A percentile compares a stretch with the other conserved stretches of the same genome.
phyloP scores from a whole-genome alignment of 2,888 invertebrate genomes.

The Halocaridina rubra region DNA sequence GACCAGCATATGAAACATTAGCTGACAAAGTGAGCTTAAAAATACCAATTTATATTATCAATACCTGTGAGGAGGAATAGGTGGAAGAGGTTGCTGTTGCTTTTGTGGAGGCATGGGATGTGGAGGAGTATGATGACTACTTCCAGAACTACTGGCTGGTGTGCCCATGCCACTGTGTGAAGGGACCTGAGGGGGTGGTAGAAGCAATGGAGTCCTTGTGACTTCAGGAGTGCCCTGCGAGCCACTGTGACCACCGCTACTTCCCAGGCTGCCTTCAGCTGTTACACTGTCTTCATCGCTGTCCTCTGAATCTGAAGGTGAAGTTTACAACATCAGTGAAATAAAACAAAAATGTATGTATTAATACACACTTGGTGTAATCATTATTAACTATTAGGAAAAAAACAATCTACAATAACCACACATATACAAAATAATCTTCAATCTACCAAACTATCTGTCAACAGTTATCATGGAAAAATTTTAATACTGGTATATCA shows the following conservation, averaged over 20 bases:
- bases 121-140: constrained; percentile 47
- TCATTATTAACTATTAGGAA: no score
- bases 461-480: no score
- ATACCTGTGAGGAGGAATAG: constrained; percentile 64
- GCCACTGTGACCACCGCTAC: constrained; percentile 57
- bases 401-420: no score
- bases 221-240: constrained; percentile 51
- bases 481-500: no score
- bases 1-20: no score
- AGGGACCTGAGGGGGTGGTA: constrained; percentile 47
- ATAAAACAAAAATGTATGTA: constrained; percentile 34
- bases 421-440: no score
- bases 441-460: no score
- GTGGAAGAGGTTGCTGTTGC: constrained; percentile 64
- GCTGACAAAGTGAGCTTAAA: no score
- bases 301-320: constrained; percentile 54
- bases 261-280: constrained; percentile 58
- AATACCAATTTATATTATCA: no score
- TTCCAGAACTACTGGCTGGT: constrained; percentile 50
- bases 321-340: constrained; percentile 51
- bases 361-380: no score
- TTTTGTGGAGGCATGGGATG: constrained; percentile 58
- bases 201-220: constrained; percentile 45
- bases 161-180: constrained; percentile 39
- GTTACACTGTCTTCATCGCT: constrained; percentile 63